phyloP scores from a whole-genome alignment of 1,140 invertebrate species.

The Trachymyrmex septentrionalis region DNA sequence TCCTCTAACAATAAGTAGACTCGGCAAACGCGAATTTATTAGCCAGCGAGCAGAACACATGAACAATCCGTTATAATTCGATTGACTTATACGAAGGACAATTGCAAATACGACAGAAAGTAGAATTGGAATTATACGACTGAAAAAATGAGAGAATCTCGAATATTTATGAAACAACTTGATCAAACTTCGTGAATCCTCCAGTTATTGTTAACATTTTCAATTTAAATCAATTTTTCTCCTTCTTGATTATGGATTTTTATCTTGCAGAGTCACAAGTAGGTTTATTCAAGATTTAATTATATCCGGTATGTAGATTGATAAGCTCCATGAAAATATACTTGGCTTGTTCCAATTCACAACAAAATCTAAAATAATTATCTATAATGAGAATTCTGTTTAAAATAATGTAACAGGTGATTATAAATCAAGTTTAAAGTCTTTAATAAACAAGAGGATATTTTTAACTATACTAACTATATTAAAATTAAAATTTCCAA shows the following conservation, averaged over 20 bases:
- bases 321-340: background rate
- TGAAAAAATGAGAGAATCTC: background rate
- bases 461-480: constrained; percentile 8
- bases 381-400: background rate
- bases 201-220: background rate
- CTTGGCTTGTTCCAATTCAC: background rate
- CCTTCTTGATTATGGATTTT: background rate
- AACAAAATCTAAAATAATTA: background rate
- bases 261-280: background rate
- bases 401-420: constrained; percentile 8
- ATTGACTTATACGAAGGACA: background rate
- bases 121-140: background rate
- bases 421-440: constrained; percentile 8
- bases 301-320: background rate
- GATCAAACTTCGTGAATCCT: background rate
- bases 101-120: constrained; percentile 6
- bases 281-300: background rate
- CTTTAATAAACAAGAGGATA: constrained; percentile 30
- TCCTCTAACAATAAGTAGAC: constrained; percentile 6
- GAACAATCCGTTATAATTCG: constrained; percentile 49
- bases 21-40: constrained; percentile 61
- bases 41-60: constrained; percentile 51
- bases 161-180: no score
- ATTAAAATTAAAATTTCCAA: constrained; percentile 25
- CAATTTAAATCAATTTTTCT: background rate